Conservation (phyloP, 2,113 vertebrate species). For the Otolemur garnettii region DNA sequence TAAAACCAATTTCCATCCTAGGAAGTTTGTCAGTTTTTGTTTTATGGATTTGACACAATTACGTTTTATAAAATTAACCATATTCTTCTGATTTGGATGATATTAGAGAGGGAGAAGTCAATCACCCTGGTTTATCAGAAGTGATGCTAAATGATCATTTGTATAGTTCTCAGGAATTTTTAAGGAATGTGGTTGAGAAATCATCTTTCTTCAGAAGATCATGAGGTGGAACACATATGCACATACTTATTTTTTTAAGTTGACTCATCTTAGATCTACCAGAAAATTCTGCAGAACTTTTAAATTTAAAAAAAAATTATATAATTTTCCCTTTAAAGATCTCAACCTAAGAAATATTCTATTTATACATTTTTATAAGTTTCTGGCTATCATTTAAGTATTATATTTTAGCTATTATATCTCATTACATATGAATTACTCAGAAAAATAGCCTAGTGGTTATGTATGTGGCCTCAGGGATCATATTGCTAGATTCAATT, state of each 20-base stretch:
- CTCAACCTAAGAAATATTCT: not conserved
- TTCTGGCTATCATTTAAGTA: not conserved
- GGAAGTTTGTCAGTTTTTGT: conserved; percentile 2
- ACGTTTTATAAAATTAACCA: conserved; percentile 22
- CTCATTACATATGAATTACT: conserved; percentile 30
- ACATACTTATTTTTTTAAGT: not conserved
- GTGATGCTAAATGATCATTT: not conserved
- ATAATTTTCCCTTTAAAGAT: not conserved
- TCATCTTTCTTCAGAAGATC: not conserved
- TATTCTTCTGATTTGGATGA: not conserved
- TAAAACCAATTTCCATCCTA: not conserved
- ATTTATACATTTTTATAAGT: not conserved
- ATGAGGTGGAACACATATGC: not conserved
- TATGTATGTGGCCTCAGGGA: not conserved
- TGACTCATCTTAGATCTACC: not conserved
- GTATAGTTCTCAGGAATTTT: not conserved
- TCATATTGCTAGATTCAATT: not conserved
- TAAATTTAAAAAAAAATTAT: not conserved
- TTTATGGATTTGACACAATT: not conserved
- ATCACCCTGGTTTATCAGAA: not conserved
- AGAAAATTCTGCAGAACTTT: not conserved
- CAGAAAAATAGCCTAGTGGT: not conserved
- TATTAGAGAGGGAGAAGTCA: not conserved
- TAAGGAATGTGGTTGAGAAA: not conserved
- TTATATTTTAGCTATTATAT: conserved; percentile 1